A percentile compares a stretch with the other conserved stretches of the same genome.
Evolutionary conservation across 2,888 invertebrate species (phyloP).

Genomic region (Lepidochitona cinerea): DNA sequence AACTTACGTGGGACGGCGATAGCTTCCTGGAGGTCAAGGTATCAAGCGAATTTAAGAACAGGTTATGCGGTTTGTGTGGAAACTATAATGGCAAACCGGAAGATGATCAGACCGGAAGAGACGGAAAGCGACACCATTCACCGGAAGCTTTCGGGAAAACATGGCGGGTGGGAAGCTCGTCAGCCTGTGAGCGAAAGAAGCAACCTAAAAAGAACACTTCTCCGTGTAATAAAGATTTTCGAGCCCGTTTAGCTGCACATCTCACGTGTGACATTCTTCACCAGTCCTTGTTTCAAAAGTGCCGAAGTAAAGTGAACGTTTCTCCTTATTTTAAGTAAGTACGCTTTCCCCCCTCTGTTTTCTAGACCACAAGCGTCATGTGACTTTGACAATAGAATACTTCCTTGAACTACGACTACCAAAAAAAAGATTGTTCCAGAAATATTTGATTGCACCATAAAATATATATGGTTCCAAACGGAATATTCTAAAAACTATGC

Average conservation of each 20-base stretch:
- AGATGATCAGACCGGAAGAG: slow-evolving; percentile 80
- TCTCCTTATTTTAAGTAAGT: slow-evolving; percentile 83
- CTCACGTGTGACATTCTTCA: slow-evolving; percentile 74
- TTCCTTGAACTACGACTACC: too few relatives aligned
- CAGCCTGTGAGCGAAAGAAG: slow-evolving; percentile 54
- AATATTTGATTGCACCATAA: too few relatives aligned
- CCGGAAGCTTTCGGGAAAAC: slow-evolving; percentile 84
- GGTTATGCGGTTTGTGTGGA: slow-evolving; percentile 92
- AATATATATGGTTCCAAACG: too few relatives aligned
- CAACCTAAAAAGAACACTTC: slow-evolving; percentile 36
- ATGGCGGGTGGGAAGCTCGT: slow-evolving; percentile 89
- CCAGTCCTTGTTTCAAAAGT: slow-evolving; percentile 79
- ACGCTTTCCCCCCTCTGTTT: not conserved
- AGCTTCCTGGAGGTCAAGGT: slow-evolving; percentile 90
- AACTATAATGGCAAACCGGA: slow-evolving; percentile 90
- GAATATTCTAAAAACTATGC: too few relatives aligned
- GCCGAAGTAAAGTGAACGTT: slow-evolving; percentile 84
- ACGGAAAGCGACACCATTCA: slow-evolving; percentile 76
- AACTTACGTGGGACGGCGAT: slow-evolving; percentile 92
- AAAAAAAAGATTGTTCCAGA: too few relatives aligned
- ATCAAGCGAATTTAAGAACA: slow-evolving; percentile 80
- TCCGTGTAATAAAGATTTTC: slow-evolving; percentile 46
- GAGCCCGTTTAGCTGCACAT: slow-evolving; percentile 45
- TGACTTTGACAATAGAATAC: too few relatives aligned
- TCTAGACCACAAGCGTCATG: too few relatives aligned